These are phyloP conservation scores for Crotophaga sulcirostris DNA, from an alignment of 2,113 vertebrate species.

Conservation along the genomic window DNA sequence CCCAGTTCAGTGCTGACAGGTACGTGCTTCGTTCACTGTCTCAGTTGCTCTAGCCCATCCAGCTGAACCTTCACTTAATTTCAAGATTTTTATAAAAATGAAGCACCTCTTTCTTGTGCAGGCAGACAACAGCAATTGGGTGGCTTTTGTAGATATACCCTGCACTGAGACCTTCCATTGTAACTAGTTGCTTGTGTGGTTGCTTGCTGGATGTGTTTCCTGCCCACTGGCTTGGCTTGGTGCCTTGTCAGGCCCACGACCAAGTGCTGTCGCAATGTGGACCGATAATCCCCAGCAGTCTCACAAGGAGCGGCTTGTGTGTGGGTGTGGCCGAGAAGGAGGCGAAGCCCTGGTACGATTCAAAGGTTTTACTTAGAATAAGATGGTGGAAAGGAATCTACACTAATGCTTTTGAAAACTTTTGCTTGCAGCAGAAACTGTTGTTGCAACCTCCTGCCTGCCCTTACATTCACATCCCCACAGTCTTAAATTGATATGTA, in stretches of 20 bases:
- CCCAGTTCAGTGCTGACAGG: accelerated
- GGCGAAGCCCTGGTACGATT: not conserved
- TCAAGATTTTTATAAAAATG: not conserved
- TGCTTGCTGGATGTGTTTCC: not conserved
- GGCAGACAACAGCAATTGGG: not conserved
- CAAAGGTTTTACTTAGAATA: not conserved
- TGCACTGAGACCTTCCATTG: not conserved
- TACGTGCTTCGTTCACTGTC: not conserved
- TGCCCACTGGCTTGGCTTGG: not conserved
- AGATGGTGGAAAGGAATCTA: not conserved
- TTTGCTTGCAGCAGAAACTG: not conserved
- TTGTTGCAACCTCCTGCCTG: not conserved
- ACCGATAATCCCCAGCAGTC: not conserved
- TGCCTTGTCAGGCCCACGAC: not conserved
- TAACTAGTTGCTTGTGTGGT: not conserved
- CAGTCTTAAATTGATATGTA: not conserved
- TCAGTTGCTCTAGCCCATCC: not conserved
- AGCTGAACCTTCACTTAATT: not conserved
- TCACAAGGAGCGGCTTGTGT: not conserved
- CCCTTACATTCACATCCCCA: not conserved
- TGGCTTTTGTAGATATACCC: not conserved
- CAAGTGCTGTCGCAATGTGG: not conserved
- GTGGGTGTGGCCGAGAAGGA: accelerated
- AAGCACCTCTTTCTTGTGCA: not conserved
- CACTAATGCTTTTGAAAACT: not conserved